Evolutionary conservation across 2,888 invertebrate genomes (phyloP).

Genomic region (Mythimna pallens): DNA sequence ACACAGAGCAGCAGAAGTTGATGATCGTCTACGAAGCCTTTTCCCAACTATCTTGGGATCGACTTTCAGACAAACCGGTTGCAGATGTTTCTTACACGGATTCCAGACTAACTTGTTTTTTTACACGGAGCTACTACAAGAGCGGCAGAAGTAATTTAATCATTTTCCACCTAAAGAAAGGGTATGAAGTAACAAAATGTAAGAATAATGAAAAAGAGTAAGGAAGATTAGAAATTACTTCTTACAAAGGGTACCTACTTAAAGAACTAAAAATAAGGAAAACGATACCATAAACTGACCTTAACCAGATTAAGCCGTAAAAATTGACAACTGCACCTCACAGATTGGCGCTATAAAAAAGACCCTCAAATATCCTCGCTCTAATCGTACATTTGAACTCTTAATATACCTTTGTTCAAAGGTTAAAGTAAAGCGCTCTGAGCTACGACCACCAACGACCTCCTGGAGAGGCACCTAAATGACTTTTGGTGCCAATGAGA

Average conservation of each 20-base stretch:
- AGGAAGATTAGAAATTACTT: not conserved
- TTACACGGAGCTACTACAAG: too few relatives aligned
- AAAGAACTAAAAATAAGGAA: not conserved
- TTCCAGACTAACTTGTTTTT: too few relatives aligned
- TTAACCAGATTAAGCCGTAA: conserved; percentile 44
- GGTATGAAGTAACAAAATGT: not conserved
- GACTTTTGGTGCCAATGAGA: conserved; percentile 75
- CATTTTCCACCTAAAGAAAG: too few relatives aligned
- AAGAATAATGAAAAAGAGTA: not conserved
- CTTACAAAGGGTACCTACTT: not conserved
- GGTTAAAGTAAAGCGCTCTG: conserved; percentile 63
- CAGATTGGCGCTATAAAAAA: conserved; percentile 43
- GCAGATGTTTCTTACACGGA: too few relatives aligned
- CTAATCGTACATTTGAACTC: conserved; percentile 58
- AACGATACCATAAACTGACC: conserved; percentile 33
- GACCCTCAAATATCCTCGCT: conserved; percentile 36
- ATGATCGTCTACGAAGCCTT: too few relatives aligned
- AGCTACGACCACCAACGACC: conserved; percentile 50
- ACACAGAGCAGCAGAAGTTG: too few relatives aligned
- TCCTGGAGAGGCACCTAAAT: conserved; percentile 67
- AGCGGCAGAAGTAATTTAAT: too few relatives aligned
- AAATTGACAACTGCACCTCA: conserved; percentile 51
- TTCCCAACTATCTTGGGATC: too few relatives aligned
- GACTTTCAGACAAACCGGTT: too few relatives aligned
- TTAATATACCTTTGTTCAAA: conserved; percentile 66